A percentile compares a stretch with the other conserved stretches of the same genome.
Evolutionary conservation across 2,113 vertebrate species (phyloP).

Genomic region (Rhombomys opimus): DNA sequence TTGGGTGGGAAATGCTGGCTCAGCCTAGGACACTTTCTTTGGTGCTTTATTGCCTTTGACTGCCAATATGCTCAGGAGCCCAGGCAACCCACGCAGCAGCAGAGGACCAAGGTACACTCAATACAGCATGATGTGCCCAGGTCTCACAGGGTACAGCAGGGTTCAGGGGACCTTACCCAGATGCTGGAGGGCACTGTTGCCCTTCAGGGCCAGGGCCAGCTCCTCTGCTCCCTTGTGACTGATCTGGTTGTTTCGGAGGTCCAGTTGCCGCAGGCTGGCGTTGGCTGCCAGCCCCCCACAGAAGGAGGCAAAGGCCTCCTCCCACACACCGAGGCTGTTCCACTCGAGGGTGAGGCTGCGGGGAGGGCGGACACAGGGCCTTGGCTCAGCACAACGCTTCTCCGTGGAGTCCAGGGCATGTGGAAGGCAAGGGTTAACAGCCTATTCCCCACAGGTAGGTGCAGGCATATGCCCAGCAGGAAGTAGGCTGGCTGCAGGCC

Average conservation of each 20-base stretch:
- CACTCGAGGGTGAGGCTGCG: conserved; percentile 94
- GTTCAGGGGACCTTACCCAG: conserved; percentile 88
- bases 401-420: accelerated
- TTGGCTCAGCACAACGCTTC: too few relatives aligned
- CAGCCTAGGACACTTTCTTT: accelerated
- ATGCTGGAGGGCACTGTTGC: conserved; percentile 89
- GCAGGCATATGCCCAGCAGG: neutral
- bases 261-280: conserved; percentile 87
- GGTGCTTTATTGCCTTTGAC: neutral
- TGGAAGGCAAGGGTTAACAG: neutral
- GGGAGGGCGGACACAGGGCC: neutral
- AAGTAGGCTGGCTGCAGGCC: neutral
- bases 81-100: neutral
- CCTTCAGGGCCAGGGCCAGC: conserved; percentile 90
- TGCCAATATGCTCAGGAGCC: neutral
- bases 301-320: conserved; percentile 93
- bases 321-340: conserved; percentile 94
- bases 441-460: too few relatives aligned
- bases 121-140: neutral
- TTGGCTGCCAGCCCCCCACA: conserved; percentile 93
- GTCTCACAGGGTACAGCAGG: neutral
- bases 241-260: conserved; percentile 98
- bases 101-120: neutral
- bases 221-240: conserved; percentile 93
- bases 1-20: neutral